These are phyloP conservation scores for Macrosiphum euphorbiae DNA, from an alignment of 2,888 invertebrate genomes.

Conservation along the genomic window DNA sequence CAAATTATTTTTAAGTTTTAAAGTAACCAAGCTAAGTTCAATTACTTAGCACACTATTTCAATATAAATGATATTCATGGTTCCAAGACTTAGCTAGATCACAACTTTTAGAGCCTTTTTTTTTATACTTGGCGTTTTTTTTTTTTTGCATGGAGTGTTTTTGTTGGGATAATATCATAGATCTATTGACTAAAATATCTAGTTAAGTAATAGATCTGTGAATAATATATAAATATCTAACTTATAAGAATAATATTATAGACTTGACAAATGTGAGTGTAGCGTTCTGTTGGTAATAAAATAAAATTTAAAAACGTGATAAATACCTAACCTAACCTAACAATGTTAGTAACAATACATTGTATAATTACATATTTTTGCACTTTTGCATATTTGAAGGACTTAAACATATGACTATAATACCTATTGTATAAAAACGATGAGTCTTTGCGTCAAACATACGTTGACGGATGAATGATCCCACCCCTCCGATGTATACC, in stretches of 20 bases:
- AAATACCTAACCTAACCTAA: background rate
- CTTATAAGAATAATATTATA: background rate
- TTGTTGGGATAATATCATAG: too few species aligned
- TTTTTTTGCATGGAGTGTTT: too few species aligned
- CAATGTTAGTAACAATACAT: background rate
- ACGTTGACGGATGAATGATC: background rate
- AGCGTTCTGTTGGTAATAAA: background rate
- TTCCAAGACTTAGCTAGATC: too few species aligned
- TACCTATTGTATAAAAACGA: background rate
- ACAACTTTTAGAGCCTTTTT: too few species aligned
- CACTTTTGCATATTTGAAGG: background rate
- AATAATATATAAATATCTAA: background rate
- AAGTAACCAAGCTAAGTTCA: too few species aligned
- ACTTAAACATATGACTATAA: background rate
- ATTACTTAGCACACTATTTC: too few species aligned
- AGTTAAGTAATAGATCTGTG: too few species aligned
- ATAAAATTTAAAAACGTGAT: background rate
- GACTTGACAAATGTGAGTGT: background rate
- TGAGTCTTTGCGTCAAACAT: background rate
- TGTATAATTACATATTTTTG: background rate
- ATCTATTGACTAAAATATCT: too few species aligned
- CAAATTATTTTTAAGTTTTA: too few species aligned
- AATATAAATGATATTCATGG: too few species aligned
- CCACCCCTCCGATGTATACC: background rate
- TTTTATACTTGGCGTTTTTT: too few species aligned